phyloP scores from a whole-genome alignment of 2,888 invertebrate genomes.

The Eristalis pertinax region DNA sequence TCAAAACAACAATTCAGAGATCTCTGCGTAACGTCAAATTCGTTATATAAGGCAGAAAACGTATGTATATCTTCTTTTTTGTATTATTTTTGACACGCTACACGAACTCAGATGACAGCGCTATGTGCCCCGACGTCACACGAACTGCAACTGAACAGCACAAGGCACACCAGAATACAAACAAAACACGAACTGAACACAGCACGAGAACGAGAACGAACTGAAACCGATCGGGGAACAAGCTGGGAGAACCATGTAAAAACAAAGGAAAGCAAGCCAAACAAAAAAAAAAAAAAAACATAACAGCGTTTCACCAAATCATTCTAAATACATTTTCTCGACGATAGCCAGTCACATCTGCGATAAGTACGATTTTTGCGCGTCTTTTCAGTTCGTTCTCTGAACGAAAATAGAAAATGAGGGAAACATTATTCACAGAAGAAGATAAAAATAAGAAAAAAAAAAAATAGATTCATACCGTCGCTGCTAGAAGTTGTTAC shows the following conservation, averaged over 20 bases:
- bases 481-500: constrained; percentile 34
- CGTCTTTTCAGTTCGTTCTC: neutral
- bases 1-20: neutral
- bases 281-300: constrained; percentile 23
- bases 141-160: neutral
- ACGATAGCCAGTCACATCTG: constrained; percentile 26
- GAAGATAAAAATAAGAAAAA: constrained; percentile 41
- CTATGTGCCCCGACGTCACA: neutral
- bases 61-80: neutral
- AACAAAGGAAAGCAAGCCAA: too few species aligned
- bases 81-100: neutral
- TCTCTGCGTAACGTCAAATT: neutral
- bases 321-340: constrained; percentile 48
- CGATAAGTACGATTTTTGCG: constrained; percentile 45
- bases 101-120: neutral
- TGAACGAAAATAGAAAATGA: constrained; percentile 68
- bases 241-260: constrained; percentile 24
- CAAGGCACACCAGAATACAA: neutral
- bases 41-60: neutral
- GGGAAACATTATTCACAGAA: constrained; percentile 61
- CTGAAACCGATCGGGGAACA: constrained; percentile 12
- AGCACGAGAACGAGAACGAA: constrained; percentile 10
- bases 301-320: constrained; percentile 33
- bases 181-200: neutral
- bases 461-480: constrained; percentile 14